A percentile compares a stretch with the other conserved stretches of the same genome.
phyloP scores from a whole-genome alignment of 2,797 vertebrate species.

The Falco novaeseelandiae region DNA sequence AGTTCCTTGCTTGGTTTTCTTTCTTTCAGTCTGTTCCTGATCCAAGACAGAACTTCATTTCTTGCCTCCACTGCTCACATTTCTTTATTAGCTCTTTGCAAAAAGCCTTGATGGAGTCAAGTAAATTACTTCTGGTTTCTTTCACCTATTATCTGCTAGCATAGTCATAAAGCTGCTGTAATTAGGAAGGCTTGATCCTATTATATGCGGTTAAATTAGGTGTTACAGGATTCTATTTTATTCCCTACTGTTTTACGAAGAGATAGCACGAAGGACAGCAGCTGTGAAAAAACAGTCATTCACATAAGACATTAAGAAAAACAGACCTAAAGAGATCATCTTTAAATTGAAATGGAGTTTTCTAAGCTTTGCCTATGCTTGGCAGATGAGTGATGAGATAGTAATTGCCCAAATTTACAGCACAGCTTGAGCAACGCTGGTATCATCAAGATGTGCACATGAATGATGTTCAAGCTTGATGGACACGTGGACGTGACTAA shows the following conservation, averaged over 20 bases:
- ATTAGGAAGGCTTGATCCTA: slow-evolving; percentile 19
- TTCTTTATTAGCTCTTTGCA: neutral
- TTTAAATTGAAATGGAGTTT: slow-evolving; percentile 13
- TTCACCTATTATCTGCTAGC: slow-evolving; percentile 17
- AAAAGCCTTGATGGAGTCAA: neutral
- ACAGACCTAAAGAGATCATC: neutral
- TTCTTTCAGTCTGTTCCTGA: neutral
- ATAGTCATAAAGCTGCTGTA: neutral
- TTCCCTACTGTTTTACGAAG: slow-evolving; percentile 15
- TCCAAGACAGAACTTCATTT: neutral
- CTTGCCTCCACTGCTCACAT: neutral
- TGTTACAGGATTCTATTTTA: slow-evolving; percentile 11
- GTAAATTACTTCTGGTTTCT: slow-evolving; percentile 27
- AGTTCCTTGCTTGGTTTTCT: neutral
- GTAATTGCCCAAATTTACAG: neutral
- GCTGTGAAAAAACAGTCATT: neutral
- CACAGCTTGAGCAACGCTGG: neutral
- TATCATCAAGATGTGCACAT: neutral
- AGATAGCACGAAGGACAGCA: neutral
- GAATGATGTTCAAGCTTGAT: neutral
- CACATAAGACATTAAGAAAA: neutral
- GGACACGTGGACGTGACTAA: neutral
- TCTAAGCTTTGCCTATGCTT: neutral
- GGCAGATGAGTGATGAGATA: neutral
- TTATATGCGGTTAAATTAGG: slow-evolving; percentile 27